Percentiles rank a stretch among this genome's conserved stretches.
Conservation (phyloP, 2,888 invertebrate genomes). For the Noctuana brunneofusca region DNA sequence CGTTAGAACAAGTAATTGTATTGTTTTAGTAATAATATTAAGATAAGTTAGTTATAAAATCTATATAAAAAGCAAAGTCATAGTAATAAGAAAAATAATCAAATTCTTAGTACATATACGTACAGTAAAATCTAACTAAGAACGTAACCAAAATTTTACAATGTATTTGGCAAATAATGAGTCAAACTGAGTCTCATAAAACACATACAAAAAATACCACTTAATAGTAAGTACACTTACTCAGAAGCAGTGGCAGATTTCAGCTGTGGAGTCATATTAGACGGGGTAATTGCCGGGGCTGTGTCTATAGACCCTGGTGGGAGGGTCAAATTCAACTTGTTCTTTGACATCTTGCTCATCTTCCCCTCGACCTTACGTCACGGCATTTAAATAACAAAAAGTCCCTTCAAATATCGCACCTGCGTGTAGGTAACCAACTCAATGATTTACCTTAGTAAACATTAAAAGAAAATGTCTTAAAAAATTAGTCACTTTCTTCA, state of each 20-base stretch:
- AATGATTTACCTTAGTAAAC: slow-evolving; percentile 19
- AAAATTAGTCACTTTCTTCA: too few species aligned
- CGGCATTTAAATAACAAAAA: slow-evolving; percentile 46
- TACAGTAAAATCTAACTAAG: too few species aligned
- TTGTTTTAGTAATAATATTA: too few species aligned
- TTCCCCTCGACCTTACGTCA: slow-evolving; percentile 49
- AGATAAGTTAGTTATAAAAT: too few species aligned
- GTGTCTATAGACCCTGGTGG: slow-evolving; percentile 94
- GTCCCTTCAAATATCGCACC: background rate
- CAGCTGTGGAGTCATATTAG: slow-evolving; percentile 81
- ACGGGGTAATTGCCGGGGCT: slow-evolving; percentile 84
- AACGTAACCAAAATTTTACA: too few species aligned
- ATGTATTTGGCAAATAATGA: slow-evolving; percentile 11
- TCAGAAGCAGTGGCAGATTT: slow-evolving; percentile 82
- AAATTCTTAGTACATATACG: too few species aligned
- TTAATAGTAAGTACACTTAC: slow-evolving; percentile 60
- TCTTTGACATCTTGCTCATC: slow-evolving; percentile 92
- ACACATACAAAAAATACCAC: background rate
- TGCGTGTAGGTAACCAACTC: background rate
- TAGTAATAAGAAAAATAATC: too few species aligned
- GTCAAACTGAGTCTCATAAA: background rate
- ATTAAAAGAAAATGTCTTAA: slow-evolving; percentile 10
- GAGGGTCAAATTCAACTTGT: slow-evolving; percentile 94
- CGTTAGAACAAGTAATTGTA: too few species aligned
- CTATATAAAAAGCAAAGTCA: too few species aligned